Evolutionary conservation across 2,113 vertebrate genomes (phyloP).

Genomic region (Leiothrix lutea): DNA sequence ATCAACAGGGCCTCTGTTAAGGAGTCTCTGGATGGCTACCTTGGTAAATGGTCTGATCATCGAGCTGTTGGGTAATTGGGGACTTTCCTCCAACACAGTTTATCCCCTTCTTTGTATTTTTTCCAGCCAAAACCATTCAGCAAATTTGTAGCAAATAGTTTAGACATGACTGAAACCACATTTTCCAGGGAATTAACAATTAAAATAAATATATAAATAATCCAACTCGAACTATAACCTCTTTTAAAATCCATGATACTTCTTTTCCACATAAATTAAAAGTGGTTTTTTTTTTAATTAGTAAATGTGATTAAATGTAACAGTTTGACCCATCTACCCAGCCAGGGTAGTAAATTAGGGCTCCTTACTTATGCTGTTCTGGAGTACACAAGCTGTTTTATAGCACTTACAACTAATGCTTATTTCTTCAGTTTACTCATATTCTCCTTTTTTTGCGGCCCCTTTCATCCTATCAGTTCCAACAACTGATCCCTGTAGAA

Average conservation of each 20-base stretch:
- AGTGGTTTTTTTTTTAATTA: neutral
- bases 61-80: neutral
- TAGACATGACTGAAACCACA: slow-evolving; percentile 25
- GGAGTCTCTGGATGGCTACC: neutral
- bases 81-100: neutral
- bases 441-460: neutral
- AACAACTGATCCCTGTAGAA: neutral
- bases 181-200: neutral
- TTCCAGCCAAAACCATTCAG: slow-evolving; percentile 9
- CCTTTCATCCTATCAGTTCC: neutral
- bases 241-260: neutral
- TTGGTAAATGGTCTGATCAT: neutral
- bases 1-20: neutral
- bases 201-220: slow-evolving; percentile 12
- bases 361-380: neutral
- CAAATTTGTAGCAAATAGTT: slow-evolving; percentile 44
- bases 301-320: neutral
- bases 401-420: neutral
- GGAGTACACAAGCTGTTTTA: neutral
- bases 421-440: neutral
- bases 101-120: neutral
- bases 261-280: neutral
- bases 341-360: neutral
- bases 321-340: neutral
- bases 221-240: neutral